These are phyloP conservation scores for Clanis bilineata DNA, from an alignment of 2,888 invertebrate species.

Conservation along the genomic window DNA sequence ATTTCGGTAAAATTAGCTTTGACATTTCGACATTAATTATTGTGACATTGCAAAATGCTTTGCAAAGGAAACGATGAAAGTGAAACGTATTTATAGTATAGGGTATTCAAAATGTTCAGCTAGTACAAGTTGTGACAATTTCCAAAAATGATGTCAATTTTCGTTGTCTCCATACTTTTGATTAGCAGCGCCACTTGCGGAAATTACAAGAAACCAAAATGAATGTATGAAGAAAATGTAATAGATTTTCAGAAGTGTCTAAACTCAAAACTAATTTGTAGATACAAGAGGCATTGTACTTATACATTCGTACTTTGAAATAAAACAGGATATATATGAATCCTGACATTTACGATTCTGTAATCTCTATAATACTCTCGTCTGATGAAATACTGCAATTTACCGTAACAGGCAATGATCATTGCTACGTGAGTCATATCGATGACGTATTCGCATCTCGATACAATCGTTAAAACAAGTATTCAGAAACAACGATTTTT, in stretches of 20 bases:
- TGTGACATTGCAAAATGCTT: not conserved
- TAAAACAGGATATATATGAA: not conserved
- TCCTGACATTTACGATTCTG: constrained; percentile 1
- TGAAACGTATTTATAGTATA: not conserved
- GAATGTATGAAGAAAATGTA: too few species aligned
- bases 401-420: constrained; percentile 1
- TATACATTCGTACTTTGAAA: not conserved
- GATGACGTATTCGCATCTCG: not conserved
- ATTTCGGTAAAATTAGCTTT: constrained; percentile 4
- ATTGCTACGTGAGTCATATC: not conserved
- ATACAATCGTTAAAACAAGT: not conserved
- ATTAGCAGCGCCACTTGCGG: too few species aligned
- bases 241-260: too few species aligned
- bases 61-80: not conserved
- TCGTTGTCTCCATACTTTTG: too few species aligned
- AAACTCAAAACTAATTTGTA: too few species aligned
- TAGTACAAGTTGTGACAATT: too few species aligned
- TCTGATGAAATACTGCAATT: constrained; percentile 2
- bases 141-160: too few species aligned
- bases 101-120: not conserved
- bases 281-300: not conserved
- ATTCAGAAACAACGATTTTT: not conserved
- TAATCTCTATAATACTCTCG: not conserved
- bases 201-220: too few species aligned
- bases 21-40: constrained; percentile 1